Evolutionary conservation across 2,797 vertebrate genomes (phyloP), one percentile per base, ranked within the genome.

Genomic region (Myotis pilosus): DNA sequence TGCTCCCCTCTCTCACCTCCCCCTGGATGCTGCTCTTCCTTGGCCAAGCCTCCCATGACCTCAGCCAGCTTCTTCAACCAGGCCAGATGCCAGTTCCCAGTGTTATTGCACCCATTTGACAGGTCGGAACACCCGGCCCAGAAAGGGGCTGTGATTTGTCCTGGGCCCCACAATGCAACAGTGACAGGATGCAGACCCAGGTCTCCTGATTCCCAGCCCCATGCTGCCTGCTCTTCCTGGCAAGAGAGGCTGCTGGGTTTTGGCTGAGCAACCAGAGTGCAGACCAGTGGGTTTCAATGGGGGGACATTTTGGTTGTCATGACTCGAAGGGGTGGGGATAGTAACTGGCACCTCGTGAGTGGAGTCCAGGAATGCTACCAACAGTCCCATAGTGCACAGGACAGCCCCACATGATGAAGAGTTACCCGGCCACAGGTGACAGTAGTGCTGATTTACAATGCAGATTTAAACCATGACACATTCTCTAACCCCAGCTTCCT

Each of bases 401-500:
- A 7, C 44, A 33, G 11, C 17, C 38, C 19, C 15, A 0, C 0
- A 33, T 44, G 6, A 1, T 25, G 72, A 28, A 69, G 19, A 47
- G 19, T 22, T 1, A 49, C 22, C 66, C 0, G 0, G 41, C 16
- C 22, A 12, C 25, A 6, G 11, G 33, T 20, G 10, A 28, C 19
- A 5, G 33, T 0, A 19, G 20, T 3, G 17, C 28, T 44, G 15
- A 53, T 28, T 28, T 60, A 60, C 57, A 60, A 47, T 72, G 95
- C 97, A 98, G 93, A 92, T 55, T 84, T 93, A 95, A 96, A 94
- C 91, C 71, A 66, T 49, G 85, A 89, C 93, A 90, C 22, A 19
- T 25, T 6, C 60, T 36, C 19, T 84, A 71, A 71, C 38, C 44
- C 44, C 12, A 7, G 25, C 6, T 33, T 78, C 8, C 22, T 51